phyloP scores from a whole-genome alignment of 2,113 vertebrate species.

The Tricholaema leucomelas region DNA sequence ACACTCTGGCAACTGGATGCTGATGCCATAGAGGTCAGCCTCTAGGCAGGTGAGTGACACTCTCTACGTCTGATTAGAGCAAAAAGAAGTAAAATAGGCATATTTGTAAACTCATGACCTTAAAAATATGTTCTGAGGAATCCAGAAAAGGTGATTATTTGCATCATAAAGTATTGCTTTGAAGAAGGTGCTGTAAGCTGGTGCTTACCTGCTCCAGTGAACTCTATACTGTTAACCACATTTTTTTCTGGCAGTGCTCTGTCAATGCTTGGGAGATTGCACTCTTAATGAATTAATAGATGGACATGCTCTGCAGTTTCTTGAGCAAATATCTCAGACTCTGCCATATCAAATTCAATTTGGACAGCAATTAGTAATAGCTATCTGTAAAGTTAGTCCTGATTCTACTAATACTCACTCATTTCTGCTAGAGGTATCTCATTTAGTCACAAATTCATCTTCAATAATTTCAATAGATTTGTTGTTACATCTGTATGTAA shows the following conservation, averaged over 20 bases:
- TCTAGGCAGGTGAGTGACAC: neutral
- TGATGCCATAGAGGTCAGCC: neutral
- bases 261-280: slow-evolving; percentile 4
- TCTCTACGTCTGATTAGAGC: neutral
- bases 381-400: slow-evolving; percentile 31
- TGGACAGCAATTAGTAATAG: slow-evolving; percentile 33
- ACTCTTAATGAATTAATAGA: slow-evolving; percentile 47
- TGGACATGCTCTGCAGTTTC: neutral
- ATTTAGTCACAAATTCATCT: neutral
- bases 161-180: neutral
- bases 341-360: slow-evolving; percentile 51
- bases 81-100: neutral
- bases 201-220: slow-evolving; percentile 6
- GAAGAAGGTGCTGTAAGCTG: neutral
- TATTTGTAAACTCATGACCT: neutral
- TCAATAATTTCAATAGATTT: neutral
- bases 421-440: neutral
- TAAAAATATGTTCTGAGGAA: neutral
- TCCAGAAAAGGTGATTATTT: neutral
- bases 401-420: neutral
- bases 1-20: neutral
- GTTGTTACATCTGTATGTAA: neutral
- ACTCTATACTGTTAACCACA: neutral
- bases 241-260: slow-evolving; percentile 39
- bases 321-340: slow-evolving; percentile 53